Evolutionary conservation across 2,797 vertebrate genomes (phyloP).

Genomic region (Gambusia yucatana): DNA sequence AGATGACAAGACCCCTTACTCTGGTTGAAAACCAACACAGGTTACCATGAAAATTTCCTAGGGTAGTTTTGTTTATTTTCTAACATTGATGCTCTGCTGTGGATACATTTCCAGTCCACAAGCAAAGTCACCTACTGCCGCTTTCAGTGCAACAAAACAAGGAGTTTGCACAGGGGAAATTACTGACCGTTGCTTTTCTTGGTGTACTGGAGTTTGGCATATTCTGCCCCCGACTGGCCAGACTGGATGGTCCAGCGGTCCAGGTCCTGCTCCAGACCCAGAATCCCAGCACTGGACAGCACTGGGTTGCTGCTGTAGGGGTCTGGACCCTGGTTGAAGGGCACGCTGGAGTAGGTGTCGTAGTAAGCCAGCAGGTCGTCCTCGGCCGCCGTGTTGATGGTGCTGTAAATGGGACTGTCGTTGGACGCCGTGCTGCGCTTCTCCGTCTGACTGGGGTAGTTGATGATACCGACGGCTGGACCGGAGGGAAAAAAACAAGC

Average conservation of each 20-base stretch:
- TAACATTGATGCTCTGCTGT: too few species aligned
- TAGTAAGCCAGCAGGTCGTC: slow-evolving; percentile 83
- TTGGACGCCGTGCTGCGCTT: slow-evolving; percentile 81
- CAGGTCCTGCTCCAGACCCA: slow-evolving; percentile 79
- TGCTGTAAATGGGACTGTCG: slow-evolving; percentile 94
- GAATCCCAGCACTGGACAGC: slow-evolving; percentile 65
- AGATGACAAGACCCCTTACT: too few species aligned
- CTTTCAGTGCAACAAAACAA: background rate
- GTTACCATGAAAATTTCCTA: too few species aligned
- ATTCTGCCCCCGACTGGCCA: slow-evolving; percentile 84
- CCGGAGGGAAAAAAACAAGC: slow-evolving; percentile 1
- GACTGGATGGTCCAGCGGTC: slow-evolving; percentile 85
- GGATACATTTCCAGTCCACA: too few species aligned
- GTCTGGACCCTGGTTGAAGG: slow-evolving; percentile 83
- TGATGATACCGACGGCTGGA: slow-evolving; percentile 88
- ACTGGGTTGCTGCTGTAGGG: slow-evolving; percentile 83
- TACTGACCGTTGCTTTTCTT: slow-evolving; percentile 81
- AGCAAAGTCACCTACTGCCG: too few species aligned
- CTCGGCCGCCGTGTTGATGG: slow-evolving; percentile 86
- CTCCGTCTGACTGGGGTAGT: slow-evolving; percentile 87
- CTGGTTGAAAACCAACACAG: too few species aligned
- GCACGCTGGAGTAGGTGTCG: slow-evolving; percentile 76
- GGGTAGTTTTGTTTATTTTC: too few species aligned
- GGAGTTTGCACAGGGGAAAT: background rate
- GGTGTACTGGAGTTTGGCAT: slow-evolving; percentile 87